Conservation (phyloP, 2,888 invertebrate species). For the Sinohyriopsis cumingii region DNA sequence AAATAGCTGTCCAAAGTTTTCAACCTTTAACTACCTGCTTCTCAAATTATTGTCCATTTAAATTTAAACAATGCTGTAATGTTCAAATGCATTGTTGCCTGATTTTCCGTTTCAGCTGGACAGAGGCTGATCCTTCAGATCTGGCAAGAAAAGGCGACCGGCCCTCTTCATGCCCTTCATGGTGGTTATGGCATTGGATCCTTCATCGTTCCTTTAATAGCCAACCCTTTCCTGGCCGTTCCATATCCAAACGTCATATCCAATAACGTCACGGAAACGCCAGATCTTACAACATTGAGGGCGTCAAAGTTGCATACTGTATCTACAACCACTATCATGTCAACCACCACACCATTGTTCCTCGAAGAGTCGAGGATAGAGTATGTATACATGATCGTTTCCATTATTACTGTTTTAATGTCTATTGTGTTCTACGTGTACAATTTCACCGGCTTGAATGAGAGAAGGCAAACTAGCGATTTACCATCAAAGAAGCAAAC, state of each 20-base stretch:
- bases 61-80: too few species aligned
- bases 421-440: slow-evolving; percentile 39
- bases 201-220: slow-evolving; percentile 51
- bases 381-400: slow-evolving; percentile 41
- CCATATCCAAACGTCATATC: slow-evolving; percentile 14
- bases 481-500: neutral
- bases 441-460: slow-evolving; percentile 20
- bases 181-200: slow-evolving; percentile 60
- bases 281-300: neutral
- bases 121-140: slow-evolving; percentile 47
- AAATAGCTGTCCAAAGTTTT: too few species aligned
- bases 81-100: too few species aligned
- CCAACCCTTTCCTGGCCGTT: slow-evolving; percentile 49
- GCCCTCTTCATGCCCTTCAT: slow-evolving; percentile 53
- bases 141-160: slow-evolving; percentile 55
- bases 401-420: slow-evolving; percentile 24
- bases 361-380: slow-evolving; percentile 44
- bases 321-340: neutral
- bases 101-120: slow-evolving; percentile 42
- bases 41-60: too few species aligned
- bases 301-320: neutral
- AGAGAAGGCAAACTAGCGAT: neutral
- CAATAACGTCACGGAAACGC: neutral
- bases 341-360: neutral
- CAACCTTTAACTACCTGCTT: too few species aligned